Evolutionary conservation across 2,113 vertebrate genomes (phyloP).

Genomic region (Noturus placidus): DNA sequence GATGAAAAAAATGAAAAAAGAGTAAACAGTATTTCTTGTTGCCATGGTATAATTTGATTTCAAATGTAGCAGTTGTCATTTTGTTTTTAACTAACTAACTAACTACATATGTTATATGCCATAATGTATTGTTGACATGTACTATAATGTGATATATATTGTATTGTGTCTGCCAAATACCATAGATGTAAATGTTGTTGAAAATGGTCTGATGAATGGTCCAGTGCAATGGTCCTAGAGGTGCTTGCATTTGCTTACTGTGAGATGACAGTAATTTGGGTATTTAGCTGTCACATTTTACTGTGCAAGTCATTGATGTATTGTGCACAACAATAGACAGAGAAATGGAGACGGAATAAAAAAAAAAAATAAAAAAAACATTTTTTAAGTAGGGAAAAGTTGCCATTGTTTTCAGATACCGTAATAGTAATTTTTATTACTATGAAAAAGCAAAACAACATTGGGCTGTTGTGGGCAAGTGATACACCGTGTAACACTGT

Average conservation of each 20-base stretch:
- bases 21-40: not conserved
- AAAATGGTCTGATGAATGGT: not conserved
- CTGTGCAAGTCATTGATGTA: not conserved
- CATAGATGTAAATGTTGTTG: not conserved
- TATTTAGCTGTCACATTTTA: not conserved
- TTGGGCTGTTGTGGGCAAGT: no score
- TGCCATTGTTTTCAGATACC: no score
- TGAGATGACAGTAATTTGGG: not conserved
- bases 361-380: not conserved
- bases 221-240: no score
- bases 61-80: not conserved
- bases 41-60: not conserved
- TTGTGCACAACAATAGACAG: not conserved
- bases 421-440: no score
- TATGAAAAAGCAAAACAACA: no score
- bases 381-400: not conserved
- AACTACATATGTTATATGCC: not conserved
- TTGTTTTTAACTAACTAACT: not conserved
- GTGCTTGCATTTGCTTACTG: not conserved
- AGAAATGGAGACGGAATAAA: not conserved
- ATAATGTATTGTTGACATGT: not conserved
- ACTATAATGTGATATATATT: not conserved
- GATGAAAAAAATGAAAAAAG: not conserved
- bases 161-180: not conserved
- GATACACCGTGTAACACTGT: no score